phyloP scores from a whole-genome alignment of 2,113 vertebrate genomes.

The Calyptommatus sinebrachiatus region DNA sequence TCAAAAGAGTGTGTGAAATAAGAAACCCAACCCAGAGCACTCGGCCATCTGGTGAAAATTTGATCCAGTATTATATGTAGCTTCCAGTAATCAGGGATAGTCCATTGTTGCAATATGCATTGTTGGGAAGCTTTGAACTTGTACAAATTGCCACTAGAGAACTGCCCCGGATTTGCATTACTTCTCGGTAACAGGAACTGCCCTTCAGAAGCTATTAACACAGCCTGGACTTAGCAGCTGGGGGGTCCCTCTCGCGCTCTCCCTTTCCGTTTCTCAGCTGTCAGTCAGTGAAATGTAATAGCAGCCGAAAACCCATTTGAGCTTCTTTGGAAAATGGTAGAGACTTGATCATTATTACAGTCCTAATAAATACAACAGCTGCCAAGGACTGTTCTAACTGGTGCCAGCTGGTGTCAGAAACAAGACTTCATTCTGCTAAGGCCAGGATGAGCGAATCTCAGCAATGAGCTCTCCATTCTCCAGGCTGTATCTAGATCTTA shows the following conservation, averaged over 20 bases:
- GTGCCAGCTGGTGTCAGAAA: not conserved
- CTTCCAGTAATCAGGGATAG: slow-evolving; percentile 17
- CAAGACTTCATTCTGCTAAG: not conserved
- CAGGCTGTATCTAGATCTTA: no score
- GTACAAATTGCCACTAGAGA: not conserved
- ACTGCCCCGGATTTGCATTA: fast-evolving
- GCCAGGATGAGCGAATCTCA: no score
- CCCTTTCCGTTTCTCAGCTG: slow-evolving; percentile 11
- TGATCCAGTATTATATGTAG: not conserved
- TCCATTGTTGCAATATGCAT: not conserved
- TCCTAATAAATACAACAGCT: fast-evolving
- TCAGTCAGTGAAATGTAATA: not conserved
- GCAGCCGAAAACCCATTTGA: not conserved
- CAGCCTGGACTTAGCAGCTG: slow-evolving; percentile 20
- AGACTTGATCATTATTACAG: not conserved
- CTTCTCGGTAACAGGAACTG: not conserved
- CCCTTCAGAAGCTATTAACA: not conserved
- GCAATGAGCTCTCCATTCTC: no score
- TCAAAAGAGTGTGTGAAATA: slow-evolving; percentile 45
- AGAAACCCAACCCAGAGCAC: slow-evolving; percentile 34
- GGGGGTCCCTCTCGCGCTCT: not conserved
- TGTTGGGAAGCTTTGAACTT: slow-evolving; percentile 12
- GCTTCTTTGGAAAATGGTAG: not conserved
- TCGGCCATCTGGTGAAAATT: slow-evolving; percentile 52
- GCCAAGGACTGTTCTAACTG: not conserved